Evolutionary conservation across 2,113 vertebrate species (phyloP).

Genomic region (Mustela lutreola): DNA sequence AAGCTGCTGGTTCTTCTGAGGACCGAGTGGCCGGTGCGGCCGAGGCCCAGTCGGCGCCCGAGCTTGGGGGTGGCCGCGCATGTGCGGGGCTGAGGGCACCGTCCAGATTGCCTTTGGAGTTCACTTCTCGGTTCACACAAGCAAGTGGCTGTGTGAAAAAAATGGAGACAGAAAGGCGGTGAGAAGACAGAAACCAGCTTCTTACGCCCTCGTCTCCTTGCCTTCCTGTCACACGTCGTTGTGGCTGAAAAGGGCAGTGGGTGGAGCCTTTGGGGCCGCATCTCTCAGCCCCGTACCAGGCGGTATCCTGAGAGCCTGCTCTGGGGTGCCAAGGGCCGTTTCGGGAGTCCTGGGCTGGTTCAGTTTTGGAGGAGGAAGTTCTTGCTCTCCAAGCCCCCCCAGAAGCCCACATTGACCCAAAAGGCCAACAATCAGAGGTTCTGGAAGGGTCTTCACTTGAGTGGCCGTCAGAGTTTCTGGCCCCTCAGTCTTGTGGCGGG

Average conservation of each 20-base stretch:
- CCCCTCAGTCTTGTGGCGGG: neutral
- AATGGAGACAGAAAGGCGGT: too few relatives aligned
- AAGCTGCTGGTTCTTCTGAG: neutral
- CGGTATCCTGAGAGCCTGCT: neutral
- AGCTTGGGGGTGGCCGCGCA: too few relatives aligned
- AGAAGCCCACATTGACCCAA: neutral
- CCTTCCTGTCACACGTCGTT: neutral
- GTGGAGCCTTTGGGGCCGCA: accelerated
- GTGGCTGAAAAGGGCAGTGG: neutral
- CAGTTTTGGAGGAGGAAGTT: neutral
- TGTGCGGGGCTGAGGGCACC: neutral
- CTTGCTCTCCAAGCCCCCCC: neutral
- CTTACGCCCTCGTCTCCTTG: accelerated
- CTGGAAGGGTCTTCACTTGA: accelerated
- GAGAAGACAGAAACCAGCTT: neutral
- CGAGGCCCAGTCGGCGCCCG: neutral
- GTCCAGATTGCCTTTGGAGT: neutral
- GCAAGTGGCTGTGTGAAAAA: neutral
- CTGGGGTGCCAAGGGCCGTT: neutral
- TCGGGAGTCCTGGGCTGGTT: conserved; percentile 9
- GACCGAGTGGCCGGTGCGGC: neutral
- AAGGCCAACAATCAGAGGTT: neutral
- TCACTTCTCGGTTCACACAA: neutral
- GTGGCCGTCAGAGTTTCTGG: neutral
- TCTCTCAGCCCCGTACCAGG: neutral